Base-by-base conservation (phyloP, 2,113 vertebrate genomes). In the Origma solitaria region DNA sequence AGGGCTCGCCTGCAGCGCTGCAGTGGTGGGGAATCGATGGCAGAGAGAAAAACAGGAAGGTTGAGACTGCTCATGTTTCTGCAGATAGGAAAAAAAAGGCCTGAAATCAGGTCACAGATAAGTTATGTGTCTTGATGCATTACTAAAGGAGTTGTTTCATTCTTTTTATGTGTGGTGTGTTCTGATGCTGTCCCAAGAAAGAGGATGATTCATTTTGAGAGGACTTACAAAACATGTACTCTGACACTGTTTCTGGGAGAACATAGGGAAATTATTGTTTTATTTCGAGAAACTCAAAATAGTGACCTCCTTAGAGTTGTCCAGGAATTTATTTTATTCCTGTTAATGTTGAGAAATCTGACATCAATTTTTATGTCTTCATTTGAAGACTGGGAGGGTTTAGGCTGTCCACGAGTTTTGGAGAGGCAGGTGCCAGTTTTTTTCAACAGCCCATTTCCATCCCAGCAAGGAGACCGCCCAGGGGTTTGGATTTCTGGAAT, bases 181-280 rank as follows among this genome's bases (percentile, higher is more conserved):
- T 94, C 79, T 92, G 77, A 66, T 50, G 49, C 85, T 90, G 35
- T 80, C 90, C 79, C 64, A 92, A 71, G 88, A 71, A 96, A 73
- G 28, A 5, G 60, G 21, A 71, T 94, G 85, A 96, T 94, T 96
- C 76, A 93, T 93, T 95, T 96, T 75, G 35, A 5, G 5, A 90
- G 76, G 64, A n/a, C 64, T 88, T 75, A 71, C 15, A 78, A 92
- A 96, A 96, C 90, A 92, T 56, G 90, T 94, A 86, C 95, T 94
- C 31, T 51, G 27, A 88, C 79, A 37, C 82, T 92, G 24, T 92
- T 92, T 95, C 80, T 86, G 72, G 64, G 79, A 86, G 57, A 93
- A 60, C 37, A 22, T 2, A 70, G 73, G 44, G 37, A 94, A 94
- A 80, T 84, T n/a, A 23, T 9, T 82, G 60, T 33, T 86, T 91